A percentile compares a stretch with the other conserved stretches of the same genome.
phyloP scores from a whole-genome alignment of 2,113 vertebrate species.

The Coptodon bakossiorum region DNA sequence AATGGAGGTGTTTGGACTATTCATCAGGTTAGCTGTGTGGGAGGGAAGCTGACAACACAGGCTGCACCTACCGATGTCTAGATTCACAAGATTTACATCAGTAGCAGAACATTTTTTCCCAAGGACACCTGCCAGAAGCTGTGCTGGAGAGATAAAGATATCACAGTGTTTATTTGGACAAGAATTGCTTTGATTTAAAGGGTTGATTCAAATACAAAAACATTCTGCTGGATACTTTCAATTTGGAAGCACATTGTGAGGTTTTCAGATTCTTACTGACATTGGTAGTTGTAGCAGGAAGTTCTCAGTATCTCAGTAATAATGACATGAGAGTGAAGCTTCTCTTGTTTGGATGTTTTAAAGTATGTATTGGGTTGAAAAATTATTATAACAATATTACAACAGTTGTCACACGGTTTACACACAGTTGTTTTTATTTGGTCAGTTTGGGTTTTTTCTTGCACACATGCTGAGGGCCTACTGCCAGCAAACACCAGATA shows the following conservation, averaged over 20 bases:
- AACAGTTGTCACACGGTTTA: neutral
- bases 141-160: neutral
- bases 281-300: neutral
- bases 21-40: constrained; percentile 14
- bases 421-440: constrained; percentile 3
- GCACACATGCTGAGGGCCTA: neutral
- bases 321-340: neutral
- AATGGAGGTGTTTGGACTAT: neutral
- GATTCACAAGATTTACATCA: neutral
- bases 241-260: neutral
- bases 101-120: neutral
- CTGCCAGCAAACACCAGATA: neutral
- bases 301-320: neutral
- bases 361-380: neutral
- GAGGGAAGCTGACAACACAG: constrained; percentile 9
- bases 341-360: neutral
- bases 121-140: neutral
- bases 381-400: neutral
- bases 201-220: neutral
- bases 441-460: constrained; percentile 37
- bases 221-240: neutral
- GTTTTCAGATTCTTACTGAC: neutral
- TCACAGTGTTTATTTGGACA: neutral
- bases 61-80: neutral
- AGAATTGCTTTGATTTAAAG: neutral